phyloP scores from a whole-genome alignment of 2,888 invertebrate genomes.

The Pristionchus maxplancki region DNA sequence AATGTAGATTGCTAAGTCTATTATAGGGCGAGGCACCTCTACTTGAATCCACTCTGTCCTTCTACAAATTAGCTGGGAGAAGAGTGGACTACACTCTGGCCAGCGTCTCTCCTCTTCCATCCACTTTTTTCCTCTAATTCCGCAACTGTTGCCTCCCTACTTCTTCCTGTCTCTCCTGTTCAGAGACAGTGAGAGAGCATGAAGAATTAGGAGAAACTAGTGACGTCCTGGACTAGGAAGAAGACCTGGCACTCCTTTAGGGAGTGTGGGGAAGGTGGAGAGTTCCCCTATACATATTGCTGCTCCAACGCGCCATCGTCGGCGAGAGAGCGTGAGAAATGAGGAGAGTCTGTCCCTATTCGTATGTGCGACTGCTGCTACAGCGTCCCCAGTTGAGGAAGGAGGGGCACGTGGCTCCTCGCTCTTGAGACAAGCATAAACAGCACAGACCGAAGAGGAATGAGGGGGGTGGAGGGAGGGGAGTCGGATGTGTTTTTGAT shows the following conservation, averaged over 20 bases:
- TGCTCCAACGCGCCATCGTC: too few species aligned
- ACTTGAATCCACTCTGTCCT: too few species aligned
- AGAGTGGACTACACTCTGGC: not conserved
- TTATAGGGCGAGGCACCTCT: too few species aligned
- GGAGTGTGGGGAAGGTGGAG: too few species aligned
- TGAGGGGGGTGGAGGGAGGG: not conserved
- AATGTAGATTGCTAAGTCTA: too few species aligned
- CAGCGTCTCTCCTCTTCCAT: not conserved
- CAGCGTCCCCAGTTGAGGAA: too few species aligned
- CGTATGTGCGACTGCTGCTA: not conserved
- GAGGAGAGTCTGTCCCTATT: not conserved
- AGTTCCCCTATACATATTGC: too few species aligned
- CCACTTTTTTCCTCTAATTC: not conserved
- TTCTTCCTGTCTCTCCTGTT: not conserved
- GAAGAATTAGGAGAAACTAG: not conserved
- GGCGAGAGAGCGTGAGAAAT: not conserved
- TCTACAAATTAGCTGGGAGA: not conserved
- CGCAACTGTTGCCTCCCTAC: not conserved
- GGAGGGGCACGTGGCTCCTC: not conserved
- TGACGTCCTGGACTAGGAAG: too few species aligned
- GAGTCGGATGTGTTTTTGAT: not conserved
- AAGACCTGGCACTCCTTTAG: too few species aligned
- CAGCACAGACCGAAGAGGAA: not conserved
- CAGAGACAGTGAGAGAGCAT: not conserved
- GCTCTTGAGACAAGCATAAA: conserved; percentile 3